Base-by-base conservation (phyloP, 2,113 vertebrate species). In the Siniperca chuatsi region DNA sequence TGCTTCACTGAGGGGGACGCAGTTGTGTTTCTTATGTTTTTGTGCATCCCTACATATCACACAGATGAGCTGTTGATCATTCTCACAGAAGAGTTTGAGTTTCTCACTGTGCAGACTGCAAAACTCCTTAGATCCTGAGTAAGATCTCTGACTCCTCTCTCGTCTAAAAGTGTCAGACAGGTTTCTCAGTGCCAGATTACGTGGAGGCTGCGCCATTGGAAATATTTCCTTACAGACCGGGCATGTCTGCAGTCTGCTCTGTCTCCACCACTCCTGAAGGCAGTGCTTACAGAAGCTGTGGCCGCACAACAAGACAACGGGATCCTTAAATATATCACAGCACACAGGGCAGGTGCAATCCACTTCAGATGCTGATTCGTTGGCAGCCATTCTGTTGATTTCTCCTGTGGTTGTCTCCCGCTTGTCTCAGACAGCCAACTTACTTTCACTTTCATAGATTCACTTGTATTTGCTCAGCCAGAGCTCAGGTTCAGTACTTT, bases 261-360 rank as follows among this genome's bases (percentile, higher is more conserved):
- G 69, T 55, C 60, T 79, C 91, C 91, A 90, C 90, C 88, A 89
- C 64, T 85, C 74, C 79, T 71, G 25, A 23, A 92, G 42, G 79
- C 89, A 91, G 0, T 1, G 0, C 61, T 85, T 60, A 67, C 88
- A 91, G 87, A 93, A 89, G 62, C 92, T 93, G 87, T 93, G 92
- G 5, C 90, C 83, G 20, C 92, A 93, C 81, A 75, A 11, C 81
- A 93, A 40, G 0, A 90, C 0, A 1, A 91, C 86, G 0, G 91
- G 91, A 12, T 90, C 82, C 7, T 13, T 74, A 13, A 88, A 91
- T 37, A 89, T n/a, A 5, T 89, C 91, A 61, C 87, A 82, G 79
- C 89, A 92, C 57, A 92, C 83, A 0, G 91, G 64, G 61, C 89
- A 92, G 0, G 0, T 72, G 55, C 0, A 89, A 0, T 86, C 83